Evolutionary conservation across 2,797 vertebrate genomes (phyloP).

Genomic region (Sebastes reedi): DNA sequence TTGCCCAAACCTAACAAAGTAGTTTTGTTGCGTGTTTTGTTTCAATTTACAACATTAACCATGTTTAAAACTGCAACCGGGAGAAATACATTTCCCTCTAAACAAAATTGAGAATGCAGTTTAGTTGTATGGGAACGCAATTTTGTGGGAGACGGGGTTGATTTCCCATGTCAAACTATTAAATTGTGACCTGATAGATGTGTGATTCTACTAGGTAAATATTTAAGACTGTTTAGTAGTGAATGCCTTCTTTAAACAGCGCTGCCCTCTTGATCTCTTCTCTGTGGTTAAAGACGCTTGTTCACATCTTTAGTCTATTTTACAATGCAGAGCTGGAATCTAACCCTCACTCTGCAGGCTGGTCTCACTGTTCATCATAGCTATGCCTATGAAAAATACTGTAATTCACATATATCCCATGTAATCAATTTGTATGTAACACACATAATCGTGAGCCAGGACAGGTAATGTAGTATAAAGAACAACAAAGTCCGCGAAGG

Average conservation of each 20-base stretch:
- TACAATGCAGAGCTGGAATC: constrained; percentile 32
- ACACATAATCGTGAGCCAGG: neutral
- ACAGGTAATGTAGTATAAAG: neutral
- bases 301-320: constrained; percentile 49
- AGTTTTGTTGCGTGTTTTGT: too few species aligned
- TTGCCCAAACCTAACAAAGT: too few species aligned
- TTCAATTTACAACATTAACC: too few species aligned
- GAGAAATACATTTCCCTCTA: fast-evolving
- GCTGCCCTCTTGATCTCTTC: constrained; percentile 12
- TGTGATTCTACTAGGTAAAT: constrained; percentile 13
- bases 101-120: too few species aligned
- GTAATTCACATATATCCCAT: neutral
- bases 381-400: neutral
- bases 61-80: too few species aligned
- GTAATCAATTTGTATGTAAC: neutral
- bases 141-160: too few species aligned
- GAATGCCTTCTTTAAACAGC: constrained; percentile 10
- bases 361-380: neutral
- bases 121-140: too few species aligned
- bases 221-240: constrained; percentile 16
- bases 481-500: neutral
- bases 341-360: neutral
- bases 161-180: neutral
- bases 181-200: neutral
- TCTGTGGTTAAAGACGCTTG: constrained; percentile 8